Conservation (phyloP, 2,113 vertebrate species). For the Anas platyrhynchos region DNA sequence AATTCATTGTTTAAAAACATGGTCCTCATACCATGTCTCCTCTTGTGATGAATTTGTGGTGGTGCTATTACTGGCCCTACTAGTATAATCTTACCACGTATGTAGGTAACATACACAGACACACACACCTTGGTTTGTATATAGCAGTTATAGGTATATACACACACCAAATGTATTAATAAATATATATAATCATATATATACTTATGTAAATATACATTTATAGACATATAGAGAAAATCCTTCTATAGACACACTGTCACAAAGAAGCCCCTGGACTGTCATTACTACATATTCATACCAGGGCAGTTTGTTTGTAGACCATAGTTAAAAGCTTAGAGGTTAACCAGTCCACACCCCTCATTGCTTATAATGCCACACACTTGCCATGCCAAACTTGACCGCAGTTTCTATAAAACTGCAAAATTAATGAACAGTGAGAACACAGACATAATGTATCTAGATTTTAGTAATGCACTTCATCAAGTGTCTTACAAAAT, state of each 20-base stretch:
- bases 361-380: background rate
- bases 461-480: background rate
- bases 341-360: background rate
- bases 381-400: background rate
- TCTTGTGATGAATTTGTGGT: background rate
- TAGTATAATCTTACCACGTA: background rate
- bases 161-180: background rate
- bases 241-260: background rate
- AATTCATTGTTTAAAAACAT: background rate
- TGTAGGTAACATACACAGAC: background rate
- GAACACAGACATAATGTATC: conserved; percentile 32
- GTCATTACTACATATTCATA: background rate
- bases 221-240: background rate
- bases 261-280: background rate
- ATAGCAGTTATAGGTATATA: background rate
- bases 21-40: accelerated
- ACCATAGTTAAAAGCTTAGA: background rate
- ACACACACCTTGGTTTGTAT: background rate
- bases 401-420: background rate
- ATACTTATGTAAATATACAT: background rate
- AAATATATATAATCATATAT: conserved; percentile 13
- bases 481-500: background rate
- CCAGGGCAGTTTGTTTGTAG: background rate
- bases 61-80: background rate
- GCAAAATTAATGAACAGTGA: conserved; percentile 1